A percentile compares a stretch with the other conserved stretches of the same genome.
Evolutionary conservation across 2,888 invertebrate species (phyloP).

Genomic region (Tetheella fluctuosa): DNA sequence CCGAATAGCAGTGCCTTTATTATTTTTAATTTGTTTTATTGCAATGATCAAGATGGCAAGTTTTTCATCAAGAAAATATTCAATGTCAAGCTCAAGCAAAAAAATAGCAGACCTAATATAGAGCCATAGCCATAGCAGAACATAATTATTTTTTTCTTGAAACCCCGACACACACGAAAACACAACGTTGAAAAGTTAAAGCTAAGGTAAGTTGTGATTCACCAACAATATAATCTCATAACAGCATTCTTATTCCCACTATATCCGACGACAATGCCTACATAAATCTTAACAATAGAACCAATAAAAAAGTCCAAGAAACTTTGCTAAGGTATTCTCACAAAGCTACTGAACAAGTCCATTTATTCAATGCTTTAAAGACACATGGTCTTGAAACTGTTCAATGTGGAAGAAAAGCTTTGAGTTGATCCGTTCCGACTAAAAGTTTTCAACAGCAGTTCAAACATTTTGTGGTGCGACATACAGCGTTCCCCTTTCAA

Average conservation of each 20-base stretch:
- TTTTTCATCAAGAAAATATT: too few relatives aligned
- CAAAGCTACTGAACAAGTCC: constrained; percentile 53
- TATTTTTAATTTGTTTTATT: background rate
- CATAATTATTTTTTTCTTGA: too few relatives aligned
- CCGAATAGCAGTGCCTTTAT: background rate
- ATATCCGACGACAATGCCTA: background rate
- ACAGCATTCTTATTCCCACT: background rate
- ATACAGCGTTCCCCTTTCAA: constrained; percentile 78
- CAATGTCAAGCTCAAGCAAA: too few relatives aligned
- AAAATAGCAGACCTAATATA: too few relatives aligned
- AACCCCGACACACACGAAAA: too few relatives aligned
- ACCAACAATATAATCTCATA: background rate
- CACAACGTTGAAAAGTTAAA: too few relatives aligned
- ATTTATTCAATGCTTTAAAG: constrained; percentile 70
- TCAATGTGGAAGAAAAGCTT: constrained; percentile 63
- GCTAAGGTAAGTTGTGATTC: too few relatives aligned
- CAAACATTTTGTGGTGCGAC: constrained; percentile 79
- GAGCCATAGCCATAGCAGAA: too few relatives aligned
- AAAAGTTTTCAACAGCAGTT: constrained; percentile 82
- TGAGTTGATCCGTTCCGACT: constrained; percentile 64
- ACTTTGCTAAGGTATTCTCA: constrained; percentile 38
- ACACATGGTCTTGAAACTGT: constrained; percentile 59
- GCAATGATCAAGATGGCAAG: too few relatives aligned
- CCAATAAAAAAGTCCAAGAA: constrained; percentile 39
- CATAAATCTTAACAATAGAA: constrained; percentile 26